Evolutionary conservation across 2,888 invertebrate genomes (phyloP), one percentile per base, ranked within the genome.

Genomic region (Chymomyza caudatula): DNA sequence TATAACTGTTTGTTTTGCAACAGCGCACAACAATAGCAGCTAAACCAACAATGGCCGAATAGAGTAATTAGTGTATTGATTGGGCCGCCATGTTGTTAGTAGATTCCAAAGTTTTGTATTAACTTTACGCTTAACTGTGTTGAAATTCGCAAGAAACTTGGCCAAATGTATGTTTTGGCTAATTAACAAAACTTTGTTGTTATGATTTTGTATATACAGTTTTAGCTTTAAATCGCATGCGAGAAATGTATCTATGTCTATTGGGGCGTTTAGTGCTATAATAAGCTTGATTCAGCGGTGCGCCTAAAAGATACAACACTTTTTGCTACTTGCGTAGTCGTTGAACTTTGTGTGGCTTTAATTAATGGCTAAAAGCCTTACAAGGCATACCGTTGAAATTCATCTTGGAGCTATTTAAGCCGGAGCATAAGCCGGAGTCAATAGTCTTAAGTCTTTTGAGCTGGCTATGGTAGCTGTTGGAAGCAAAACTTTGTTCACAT

Each of bases 1-100:
- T 63, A 67, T 67, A 64, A 42, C 60, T 62, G 64, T 64, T 49
- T 54, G 51, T 55, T 57, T 62, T 57, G 55, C 23, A 29, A 61
- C 56, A 55, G 17, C 49, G 23, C 43, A 59, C 52, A 60, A 69
- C 63, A 65, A 63, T 56, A 63, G 44, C 37, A 43, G 43, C 22
- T 37, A 23, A 37, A 37, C 29, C 37, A 58, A 61, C 19, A 59
- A 54, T n/a, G 23, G 29, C 29, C 5, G 6, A 19, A 52, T 52
- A 19, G 13, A 25, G 29, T 15, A 25, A 15, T 54, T 54, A n/a
- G 49, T 37, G 5, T 37, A 37, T 37, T 37, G 29, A 37, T 37
- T 37, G 29, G 29, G 29, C 29, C 29, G 11, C 29, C 29, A 37
- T 37, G 8, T 37, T 37, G 29, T 37, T 37, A 37, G 1, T 37